Percentiles rank a stretch among this genome's conserved stretches.
Conservation (phyloP, 2,888 invertebrate genomes). For the Girardia tigrina region DNA sequence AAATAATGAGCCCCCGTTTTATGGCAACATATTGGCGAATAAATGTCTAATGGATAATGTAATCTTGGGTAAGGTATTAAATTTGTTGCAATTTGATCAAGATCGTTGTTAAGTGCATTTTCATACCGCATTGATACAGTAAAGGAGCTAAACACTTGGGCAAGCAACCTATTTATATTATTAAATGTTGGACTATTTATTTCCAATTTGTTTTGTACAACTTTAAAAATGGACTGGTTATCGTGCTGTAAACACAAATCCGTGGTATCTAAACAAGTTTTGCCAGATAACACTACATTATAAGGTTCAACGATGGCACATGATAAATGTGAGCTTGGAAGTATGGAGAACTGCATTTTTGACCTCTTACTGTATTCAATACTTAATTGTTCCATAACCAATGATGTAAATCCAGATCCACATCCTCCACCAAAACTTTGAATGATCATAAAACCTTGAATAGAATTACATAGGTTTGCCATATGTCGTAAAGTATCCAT, state of each 20-base stretch:
- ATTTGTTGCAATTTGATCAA: slow-evolving; percentile 34
- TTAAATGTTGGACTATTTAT: not conserved
- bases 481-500: slow-evolving; percentile 55
- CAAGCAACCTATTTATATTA: slow-evolving; percentile 33
- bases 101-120: slow-evolving; percentile 34
- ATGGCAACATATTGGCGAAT: slow-evolving; percentile 75
- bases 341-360: slow-evolving; percentile 72
- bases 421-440: slow-evolving; percentile 77
- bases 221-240: slow-evolving; percentile 37
- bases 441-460: slow-evolving; percentile 68
- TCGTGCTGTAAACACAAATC: slow-evolving; percentile 37
- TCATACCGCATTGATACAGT: slow-evolving; percentile 35
- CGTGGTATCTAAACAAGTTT: slow-evolving; percentile 35
- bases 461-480: slow-evolving; percentile 65
- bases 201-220: slow-evolving; percentile 31
- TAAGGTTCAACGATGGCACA: slow-evolving; percentile 37
- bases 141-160: slow-evolving; percentile 33
- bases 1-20: slow-evolving; percentile 70
- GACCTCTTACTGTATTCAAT: slow-evolving; percentile 73
- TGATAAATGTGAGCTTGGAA: slow-evolving; percentile 62
- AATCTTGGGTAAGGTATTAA: slow-evolving; percentile 66
- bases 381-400: slow-evolving; percentile 69
- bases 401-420: slow-evolving; percentile 73
- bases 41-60: slow-evolving; percentile 68
- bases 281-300: slow-evolving; percentile 34